These are phyloP conservation scores for Todus mexicanus DNA, from an alignment of 2,797 vertebrate species.

Conservation along the genomic window DNA sequence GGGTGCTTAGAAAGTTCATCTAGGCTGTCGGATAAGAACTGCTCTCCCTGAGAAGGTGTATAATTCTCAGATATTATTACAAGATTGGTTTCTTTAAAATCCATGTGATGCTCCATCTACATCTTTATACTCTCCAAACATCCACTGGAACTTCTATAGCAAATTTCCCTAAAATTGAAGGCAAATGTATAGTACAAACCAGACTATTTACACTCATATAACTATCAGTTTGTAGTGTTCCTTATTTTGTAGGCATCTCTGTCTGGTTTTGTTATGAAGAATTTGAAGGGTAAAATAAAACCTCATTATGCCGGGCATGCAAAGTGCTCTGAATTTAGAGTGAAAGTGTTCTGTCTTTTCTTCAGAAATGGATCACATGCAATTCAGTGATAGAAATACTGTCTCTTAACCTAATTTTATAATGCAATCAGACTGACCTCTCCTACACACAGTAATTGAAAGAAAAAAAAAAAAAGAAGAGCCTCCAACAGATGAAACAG, in stretches of 20 bases:
- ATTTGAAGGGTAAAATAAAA: slow-evolving; percentile 2
- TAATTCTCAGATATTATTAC: not conserved
- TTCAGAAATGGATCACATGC: not conserved
- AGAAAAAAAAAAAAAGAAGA: not conserved
- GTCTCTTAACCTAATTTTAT: slow-evolving; percentile 40
- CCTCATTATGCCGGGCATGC: not conserved
- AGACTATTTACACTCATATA: not conserved
- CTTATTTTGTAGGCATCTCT: not conserved
- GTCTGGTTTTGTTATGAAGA: not conserved
- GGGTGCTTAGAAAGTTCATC: not conserved
- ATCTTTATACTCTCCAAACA: not conserved
- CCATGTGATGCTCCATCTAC: not conserved
- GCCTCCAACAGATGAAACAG: slow-evolving; percentile 42
- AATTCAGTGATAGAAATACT: slow-evolving; percentile 24
- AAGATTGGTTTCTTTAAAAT: not conserved
- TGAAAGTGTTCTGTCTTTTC: not conserved
- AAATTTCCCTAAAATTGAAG: not conserved
- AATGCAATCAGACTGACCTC: slow-evolving; percentile 22
- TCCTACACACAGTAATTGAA: slow-evolving; percentile 25
- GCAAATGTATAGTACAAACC: not conserved
- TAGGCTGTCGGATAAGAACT: not conserved
- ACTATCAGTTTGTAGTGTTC: not conserved
- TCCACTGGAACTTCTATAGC: not conserved
- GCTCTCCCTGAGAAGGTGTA: not conserved
- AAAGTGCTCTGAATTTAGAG: slow-evolving; percentile 9